Evolutionary conservation across 2,113 vertebrate species (phyloP).

Genomic region (Probosciger aterrimus): DNA sequence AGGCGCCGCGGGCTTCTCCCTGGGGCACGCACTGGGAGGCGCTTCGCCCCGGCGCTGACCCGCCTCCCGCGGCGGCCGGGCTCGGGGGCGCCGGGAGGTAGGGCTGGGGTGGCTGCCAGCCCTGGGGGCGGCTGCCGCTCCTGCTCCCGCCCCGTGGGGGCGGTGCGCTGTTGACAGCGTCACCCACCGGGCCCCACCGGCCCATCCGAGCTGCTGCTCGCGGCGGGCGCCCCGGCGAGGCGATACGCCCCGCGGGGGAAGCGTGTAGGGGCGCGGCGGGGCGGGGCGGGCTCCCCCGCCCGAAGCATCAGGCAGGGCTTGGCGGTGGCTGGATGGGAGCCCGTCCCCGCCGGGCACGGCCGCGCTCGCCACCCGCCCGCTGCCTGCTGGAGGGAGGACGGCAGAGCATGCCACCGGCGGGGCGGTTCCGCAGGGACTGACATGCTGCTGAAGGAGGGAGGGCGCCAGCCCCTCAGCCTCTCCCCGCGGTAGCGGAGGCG

Average conservation of each 20-base stretch:
- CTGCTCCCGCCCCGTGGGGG: background rate
- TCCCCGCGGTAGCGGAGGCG: conserved; percentile 69
- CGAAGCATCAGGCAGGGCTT: background rate
- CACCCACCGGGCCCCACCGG: background rate
- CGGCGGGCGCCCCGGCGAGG: too few relatives aligned
- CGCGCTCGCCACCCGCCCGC: background rate
- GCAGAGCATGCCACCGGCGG: conserved; percentile 59
- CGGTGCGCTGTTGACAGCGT: background rate
- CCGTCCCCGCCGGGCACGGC: background rate
- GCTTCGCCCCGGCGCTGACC: too few relatives aligned
- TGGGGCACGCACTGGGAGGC: background rate
- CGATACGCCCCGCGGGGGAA: background rate
- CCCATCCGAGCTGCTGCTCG: background rate
- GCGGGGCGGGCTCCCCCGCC: background rate
- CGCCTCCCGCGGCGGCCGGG: too few relatives aligned
- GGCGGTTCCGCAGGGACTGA: conserved; percentile 50
- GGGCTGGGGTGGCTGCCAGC: background rate
- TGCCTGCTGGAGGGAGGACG: conserved; percentile 35
- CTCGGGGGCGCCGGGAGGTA: background rate
- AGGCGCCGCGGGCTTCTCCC: background rate
- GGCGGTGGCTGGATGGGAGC: background rate
- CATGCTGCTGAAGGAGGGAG: conserved; percentile 76
- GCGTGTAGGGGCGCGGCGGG: background rate
- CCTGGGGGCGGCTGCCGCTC: background rate
- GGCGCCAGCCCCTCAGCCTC: conserved; percentile 5